Evolutionary conservation across 2,113 vertebrate genomes (phyloP).

Genomic region (Ursus arctos): DNA sequence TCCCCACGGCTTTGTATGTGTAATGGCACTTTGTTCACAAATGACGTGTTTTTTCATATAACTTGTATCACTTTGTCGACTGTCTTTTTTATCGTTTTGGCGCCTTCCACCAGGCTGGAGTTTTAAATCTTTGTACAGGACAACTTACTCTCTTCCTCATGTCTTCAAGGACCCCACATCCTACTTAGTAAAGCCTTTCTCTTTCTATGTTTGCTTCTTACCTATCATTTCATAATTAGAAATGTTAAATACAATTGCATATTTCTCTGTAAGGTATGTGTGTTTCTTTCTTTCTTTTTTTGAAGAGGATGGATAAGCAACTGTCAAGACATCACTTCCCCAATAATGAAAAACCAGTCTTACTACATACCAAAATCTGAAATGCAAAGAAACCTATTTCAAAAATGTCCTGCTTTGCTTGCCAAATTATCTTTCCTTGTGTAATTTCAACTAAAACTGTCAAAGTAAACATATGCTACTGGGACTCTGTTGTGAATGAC

Average conservation of each 20-base stretch:
- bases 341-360: not conserved
- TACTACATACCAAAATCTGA: slow-evolving; percentile 12
- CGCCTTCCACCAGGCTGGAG: not conserved
- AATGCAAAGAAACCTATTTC: not conserved
- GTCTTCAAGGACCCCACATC: not conserved
- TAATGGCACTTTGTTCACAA: not conserved
- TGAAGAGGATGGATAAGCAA: not conserved
- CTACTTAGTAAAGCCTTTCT: not conserved
- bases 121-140: not conserved
- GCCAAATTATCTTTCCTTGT: not conserved
- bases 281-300: not conserved
- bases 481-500: not conserved
- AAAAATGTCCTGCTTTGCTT: not conserved
- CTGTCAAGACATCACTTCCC: not conserved
- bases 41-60: not conserved
- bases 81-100: not conserved
- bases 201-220: not conserved
- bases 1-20: not conserved
- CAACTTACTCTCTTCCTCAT: not conserved
- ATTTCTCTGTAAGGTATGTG: not conserved
- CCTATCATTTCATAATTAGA: not conserved
- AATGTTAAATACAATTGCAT: not conserved
- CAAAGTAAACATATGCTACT: not conserved
- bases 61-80: not conserved
- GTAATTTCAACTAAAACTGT: not conserved